Conservation (phyloP, 2,797 vertebrate species). For the Rousettus madagascariensis region DNA sequence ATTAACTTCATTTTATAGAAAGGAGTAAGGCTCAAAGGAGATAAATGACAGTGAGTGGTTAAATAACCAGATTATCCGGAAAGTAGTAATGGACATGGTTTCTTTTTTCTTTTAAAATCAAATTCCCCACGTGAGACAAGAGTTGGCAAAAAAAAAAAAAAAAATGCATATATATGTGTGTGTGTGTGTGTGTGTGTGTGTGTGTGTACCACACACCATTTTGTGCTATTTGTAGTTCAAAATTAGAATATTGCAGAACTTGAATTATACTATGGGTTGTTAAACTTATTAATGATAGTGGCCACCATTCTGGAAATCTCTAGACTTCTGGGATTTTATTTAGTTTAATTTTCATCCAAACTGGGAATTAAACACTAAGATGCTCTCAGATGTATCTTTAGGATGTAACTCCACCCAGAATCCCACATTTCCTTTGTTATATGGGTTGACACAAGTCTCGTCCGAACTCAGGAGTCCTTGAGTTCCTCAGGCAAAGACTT, state of each 20-base stretch:
- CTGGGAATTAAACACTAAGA: not conserved
- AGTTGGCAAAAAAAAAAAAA: not conserved
- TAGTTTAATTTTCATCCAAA: not conserved
- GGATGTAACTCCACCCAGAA: not conserved
- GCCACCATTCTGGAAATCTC: not conserved
- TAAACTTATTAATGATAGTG: not conserved
- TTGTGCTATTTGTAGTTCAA: not conserved
- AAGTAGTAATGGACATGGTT: not conserved
- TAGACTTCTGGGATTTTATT: not conserved
- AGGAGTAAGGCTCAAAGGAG: not conserved
- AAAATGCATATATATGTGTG: not conserved
- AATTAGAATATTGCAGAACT: not conserved
- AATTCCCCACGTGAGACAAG: not conserved
- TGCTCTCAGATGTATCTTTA: not conserved
- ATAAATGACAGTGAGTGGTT: not conserved
- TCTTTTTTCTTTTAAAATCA: conserved; percentile 26
- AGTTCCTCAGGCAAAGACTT: not conserved
- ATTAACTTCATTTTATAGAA: not conserved
- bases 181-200: not conserved
- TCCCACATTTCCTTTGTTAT: not conserved
- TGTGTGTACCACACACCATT: not conserved
- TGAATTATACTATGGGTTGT: not conserved
- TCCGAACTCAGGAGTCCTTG: not conserved
- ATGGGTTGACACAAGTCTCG: not conserved
- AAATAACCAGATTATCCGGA: not conserved